phyloP scores from a whole-genome alignment of 2,888 invertebrate genomes.

The Brachyptera risi region DNA sequence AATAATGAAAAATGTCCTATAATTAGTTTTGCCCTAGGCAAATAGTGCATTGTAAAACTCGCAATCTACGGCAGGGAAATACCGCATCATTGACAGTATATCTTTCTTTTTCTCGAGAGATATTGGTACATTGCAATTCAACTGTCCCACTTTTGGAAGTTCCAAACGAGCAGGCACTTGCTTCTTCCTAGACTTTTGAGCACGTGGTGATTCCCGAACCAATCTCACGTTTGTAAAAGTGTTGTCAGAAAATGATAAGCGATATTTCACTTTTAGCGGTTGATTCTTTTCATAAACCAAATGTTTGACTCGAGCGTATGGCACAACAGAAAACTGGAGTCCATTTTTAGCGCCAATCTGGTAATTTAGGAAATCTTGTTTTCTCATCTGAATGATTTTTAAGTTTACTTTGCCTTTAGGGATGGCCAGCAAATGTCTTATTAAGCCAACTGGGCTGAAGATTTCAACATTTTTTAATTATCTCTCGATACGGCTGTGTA shows the following conservation, averaged over 20 bases:
- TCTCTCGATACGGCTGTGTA: neutral
- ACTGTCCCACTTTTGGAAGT: neutral
- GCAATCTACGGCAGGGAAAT: neutral
- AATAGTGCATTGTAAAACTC: neutral
- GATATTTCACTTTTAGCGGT: constrained; percentile 1
- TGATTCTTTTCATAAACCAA: neutral
- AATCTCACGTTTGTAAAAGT: neutral
- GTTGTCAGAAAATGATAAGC: neutral
- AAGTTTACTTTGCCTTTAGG: neutral
- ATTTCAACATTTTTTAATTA: neutral
- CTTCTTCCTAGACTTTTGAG: neutral
- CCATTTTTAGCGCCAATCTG: neutral
- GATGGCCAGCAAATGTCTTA: neutral
- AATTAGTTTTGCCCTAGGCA: neutral
- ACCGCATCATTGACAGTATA: constrained; percentile 2
- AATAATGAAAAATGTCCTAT: neutral
- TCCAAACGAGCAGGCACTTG: neutral
- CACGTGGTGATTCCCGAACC: neutral
- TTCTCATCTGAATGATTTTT: neutral
- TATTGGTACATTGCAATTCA: neutral
- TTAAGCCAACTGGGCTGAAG: neutral
- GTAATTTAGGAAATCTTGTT: constrained; percentile 49
- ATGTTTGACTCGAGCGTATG: constrained; percentile 1
- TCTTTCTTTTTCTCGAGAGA: neutral
- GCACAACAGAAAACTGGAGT: neutral